phyloP scores from a whole-genome alignment of 1,140 invertebrate species.

The Drosophila murphyi region DNA sequence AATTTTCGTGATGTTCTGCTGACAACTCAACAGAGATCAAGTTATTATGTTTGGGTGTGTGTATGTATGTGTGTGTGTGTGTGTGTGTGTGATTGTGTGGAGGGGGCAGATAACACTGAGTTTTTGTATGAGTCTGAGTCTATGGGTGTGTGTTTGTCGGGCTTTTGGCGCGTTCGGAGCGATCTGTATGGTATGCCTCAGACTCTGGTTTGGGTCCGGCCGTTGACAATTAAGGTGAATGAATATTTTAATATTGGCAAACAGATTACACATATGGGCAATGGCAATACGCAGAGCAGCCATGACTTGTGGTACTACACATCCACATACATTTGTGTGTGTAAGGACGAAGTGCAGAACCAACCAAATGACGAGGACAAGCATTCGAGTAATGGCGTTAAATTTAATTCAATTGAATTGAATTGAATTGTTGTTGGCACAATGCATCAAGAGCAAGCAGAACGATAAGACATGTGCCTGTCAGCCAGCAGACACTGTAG shows the following conservation, averaged over 20 bases:
- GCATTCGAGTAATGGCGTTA: slow-evolving; percentile 70
- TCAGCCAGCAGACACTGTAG: neutral
- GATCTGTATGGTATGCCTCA: slow-evolving; percentile 30
- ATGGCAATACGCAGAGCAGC: slow-evolving; percentile 45
- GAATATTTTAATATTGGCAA: slow-evolving; percentile 83
- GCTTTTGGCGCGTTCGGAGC: slow-evolving; percentile 69
- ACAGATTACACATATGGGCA: slow-evolving; percentile 80
- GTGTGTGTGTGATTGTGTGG: neutral
- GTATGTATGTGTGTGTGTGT: slow-evolving; percentile 1
- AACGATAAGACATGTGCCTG: slow-evolving; percentile 30
- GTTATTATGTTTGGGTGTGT: slow-evolving; percentile 67
- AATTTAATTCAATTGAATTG: slow-evolving; percentile 79
- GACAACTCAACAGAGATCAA: slow-evolving; percentile 82
- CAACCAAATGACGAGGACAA: slow-evolving; percentile 12
- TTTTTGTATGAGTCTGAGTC: slow-evolving; percentile 3
- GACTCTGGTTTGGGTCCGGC: slow-evolving; percentile 22
- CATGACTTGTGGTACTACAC: slow-evolving; percentile 36
- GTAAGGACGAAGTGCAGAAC: neutral
- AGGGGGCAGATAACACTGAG: no score
- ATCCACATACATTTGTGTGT: neutral
- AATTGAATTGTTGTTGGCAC: slow-evolving; percentile 67
- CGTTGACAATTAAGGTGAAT: slow-evolving; percentile 83
- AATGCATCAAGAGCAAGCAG: slow-evolving; percentile 63
- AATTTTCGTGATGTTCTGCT: slow-evolving; percentile 81
- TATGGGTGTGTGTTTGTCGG: slow-evolving; percentile 33